Evolutionary conservation across 2,113 vertebrate species (phyloP).

Genomic region (Periophthalmus modestus): DNA sequence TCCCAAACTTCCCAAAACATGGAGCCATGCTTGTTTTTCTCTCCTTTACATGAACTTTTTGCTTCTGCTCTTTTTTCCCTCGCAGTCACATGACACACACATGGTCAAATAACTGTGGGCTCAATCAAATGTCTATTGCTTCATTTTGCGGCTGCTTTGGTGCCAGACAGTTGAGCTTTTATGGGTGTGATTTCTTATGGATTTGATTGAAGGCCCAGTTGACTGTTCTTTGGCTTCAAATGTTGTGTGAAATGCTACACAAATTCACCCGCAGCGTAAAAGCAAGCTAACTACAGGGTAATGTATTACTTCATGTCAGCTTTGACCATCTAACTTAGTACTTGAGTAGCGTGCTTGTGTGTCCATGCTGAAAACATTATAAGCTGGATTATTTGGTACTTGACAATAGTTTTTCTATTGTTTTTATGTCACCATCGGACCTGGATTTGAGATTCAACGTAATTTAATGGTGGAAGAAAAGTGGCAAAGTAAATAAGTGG

Average conservation of each 20-base stretch:
- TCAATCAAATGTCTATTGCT: slow-evolving; percentile 32
- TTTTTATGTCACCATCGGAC: slow-evolving; percentile 13
- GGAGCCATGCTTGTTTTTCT: slow-evolving; percentile 4
- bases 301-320: slow-evolving; percentile 24
- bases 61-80: background rate
- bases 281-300: slow-evolving; percentile 12
- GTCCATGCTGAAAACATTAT: slow-evolving; percentile 19
- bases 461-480: background rate
- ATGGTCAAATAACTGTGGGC: slow-evolving; percentile 20
- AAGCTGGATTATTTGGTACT: slow-evolving; percentile 2
- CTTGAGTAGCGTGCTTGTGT: background rate
- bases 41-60: slow-evolving; percentile 5
- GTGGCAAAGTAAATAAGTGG: background rate
- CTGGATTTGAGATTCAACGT: background rate
- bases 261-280: slow-evolving; percentile 11
- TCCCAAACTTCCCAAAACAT: slow-evolving; percentile 4
- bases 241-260: slow-evolving; percentile 40
- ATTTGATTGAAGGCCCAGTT: slow-evolving; percentile 32
- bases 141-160: slow-evolving; percentile 26
- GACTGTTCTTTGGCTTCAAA: slow-evolving; percentile 42
- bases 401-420: slow-evolving; percentile 10
- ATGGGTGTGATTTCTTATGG: slow-evolving; percentile 6
- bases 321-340: slow-evolving; percentile 4
- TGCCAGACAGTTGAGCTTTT: slow-evolving; percentile 19
- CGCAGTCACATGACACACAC: background rate